phyloP scores from a whole-genome alignment of 2,113 vertebrate species.

The Oceanites oceanicus region DNA sequence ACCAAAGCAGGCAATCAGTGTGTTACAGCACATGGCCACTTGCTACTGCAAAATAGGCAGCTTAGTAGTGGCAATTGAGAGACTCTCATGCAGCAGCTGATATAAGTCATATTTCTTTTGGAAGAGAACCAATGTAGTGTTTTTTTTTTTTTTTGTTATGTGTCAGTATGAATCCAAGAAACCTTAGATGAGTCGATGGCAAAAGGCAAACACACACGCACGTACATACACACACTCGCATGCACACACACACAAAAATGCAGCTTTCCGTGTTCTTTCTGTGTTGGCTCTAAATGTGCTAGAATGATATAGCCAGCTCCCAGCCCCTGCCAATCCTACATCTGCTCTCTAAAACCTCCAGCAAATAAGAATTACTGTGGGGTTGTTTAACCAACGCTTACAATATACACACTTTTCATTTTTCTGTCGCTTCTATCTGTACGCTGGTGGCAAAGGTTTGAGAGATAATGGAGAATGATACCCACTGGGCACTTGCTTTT shows the following conservation, averaged over 20 bases:
- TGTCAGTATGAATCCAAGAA: slow-evolving; percentile 76
- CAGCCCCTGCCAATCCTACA: slow-evolving; percentile 81
- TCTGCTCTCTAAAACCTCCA: slow-evolving; percentile 88
- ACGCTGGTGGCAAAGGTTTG: slow-evolving; percentile 77
- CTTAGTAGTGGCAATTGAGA: slow-evolving; percentile 61
- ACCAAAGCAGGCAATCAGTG: slow-evolving; percentile 69
- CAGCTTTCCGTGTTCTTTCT: slow-evolving; percentile 75
- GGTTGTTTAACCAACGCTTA: slow-evolving; percentile 85
- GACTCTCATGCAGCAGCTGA: slow-evolving; percentile 68
- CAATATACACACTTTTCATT: slow-evolving; percentile 81
- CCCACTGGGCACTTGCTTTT: slow-evolving; percentile 48
- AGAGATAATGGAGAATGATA: slow-evolving; percentile 79
- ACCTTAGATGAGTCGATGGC: slow-evolving; percentile 57
- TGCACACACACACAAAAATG: slow-evolving; percentile 37
- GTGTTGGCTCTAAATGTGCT: slow-evolving; percentile 75
- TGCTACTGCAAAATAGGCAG: slow-evolving; percentile 62
- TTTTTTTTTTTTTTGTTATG: neutral
- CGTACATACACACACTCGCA: neutral
- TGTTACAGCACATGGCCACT: slow-evolving; percentile 67
- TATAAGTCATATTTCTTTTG: slow-evolving; percentile 79
- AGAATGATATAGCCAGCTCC: slow-evolving; percentile 79
- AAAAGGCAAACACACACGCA: slow-evolving; percentile 38
- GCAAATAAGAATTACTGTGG: slow-evolving; percentile 85
- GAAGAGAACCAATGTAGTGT: slow-evolving; percentile 51
- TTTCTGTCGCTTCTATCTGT: slow-evolving; percentile 58